Evolutionary conservation across 2,113 vertebrate species (phyloP).

Genomic region (Cryptotis parvus): DNA sequence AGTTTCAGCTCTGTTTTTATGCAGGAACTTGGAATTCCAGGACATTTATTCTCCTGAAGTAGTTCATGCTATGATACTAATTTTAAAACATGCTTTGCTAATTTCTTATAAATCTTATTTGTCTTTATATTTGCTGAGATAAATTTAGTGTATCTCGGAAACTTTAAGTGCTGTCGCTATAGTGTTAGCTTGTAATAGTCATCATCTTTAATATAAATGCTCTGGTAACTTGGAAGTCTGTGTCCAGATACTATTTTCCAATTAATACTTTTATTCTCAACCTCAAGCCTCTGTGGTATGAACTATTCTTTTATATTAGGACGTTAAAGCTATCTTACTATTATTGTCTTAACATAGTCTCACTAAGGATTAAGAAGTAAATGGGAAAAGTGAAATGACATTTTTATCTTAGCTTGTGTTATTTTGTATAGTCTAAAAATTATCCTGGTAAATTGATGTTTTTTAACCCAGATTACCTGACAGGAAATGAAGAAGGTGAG

Average conservation of each 20-base stretch:
- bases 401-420: background rate
- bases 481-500: background rate
- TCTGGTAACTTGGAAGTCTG: background rate
- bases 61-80: slow-evolving; percentile 5
- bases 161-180: background rate
- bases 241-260: background rate
- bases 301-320: background rate
- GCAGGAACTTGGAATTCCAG: background rate
- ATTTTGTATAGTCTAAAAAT: background rate
- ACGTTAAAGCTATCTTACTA: background rate
- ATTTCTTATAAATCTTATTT: slow-evolving; percentile 9
- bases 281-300: background rate
- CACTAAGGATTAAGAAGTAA: background rate
- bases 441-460: background rate
- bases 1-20: slow-evolving; percentile 21
- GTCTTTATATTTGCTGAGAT: background rate
- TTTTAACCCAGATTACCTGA: background rate
- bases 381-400: background rate
- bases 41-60: background rate
- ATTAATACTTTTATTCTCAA: background rate
- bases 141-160: background rate
- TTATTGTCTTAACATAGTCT: background rate
- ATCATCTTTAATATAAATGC: background rate
- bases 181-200: background rate
- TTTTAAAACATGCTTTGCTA: background rate